Percentiles rank a stretch among this genome's conserved stretches.
Evolutionary conservation across 1,140 invertebrate species (phyloP).

Genomic region (Sogatella furcifera): DNA sequence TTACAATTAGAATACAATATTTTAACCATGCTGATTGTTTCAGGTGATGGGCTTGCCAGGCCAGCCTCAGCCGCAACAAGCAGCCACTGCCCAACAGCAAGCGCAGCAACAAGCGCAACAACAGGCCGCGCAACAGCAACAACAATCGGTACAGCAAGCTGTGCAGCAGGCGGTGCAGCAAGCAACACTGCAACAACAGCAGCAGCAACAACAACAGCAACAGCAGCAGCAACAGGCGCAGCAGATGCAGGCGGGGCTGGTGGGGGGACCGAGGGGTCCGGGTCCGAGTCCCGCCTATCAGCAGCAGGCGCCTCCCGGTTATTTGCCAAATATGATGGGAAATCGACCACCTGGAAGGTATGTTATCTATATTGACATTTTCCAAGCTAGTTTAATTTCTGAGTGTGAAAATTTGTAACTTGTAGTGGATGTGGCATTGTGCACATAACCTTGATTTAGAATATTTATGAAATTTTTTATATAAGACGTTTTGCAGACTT

Average conservation of each 20-base stretch:
- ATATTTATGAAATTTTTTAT: too few species aligned
- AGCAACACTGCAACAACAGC: constrained; percentile 16
- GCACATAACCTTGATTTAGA: too few species aligned
- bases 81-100: too few species aligned
- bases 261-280: not conserved
- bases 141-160: constrained; percentile 26
- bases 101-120: constrained; percentile 24
- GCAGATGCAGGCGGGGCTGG: constrained; percentile 13
- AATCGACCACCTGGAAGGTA: not conserved
- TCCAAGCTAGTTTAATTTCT: too few species aligned
- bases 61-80: too few species aligned
- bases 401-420: too few species aligned
- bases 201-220: constrained; percentile 29
- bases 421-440: too few species aligned
- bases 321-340: not conserved
- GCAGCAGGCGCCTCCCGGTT: constrained; percentile 4
- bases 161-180: constrained; percentile 11
- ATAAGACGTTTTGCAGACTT: too few species aligned
- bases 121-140: constrained; percentile 34
- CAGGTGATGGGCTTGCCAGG: not conserved
- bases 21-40: not conserved
- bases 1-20: too few species aligned
- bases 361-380: too few species aligned
- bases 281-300: constrained; percentile 10
- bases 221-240: constrained; percentile 22